Conservation (phyloP, 2,888 invertebrate genomes). For the Terebella lapidaria region DNA sequence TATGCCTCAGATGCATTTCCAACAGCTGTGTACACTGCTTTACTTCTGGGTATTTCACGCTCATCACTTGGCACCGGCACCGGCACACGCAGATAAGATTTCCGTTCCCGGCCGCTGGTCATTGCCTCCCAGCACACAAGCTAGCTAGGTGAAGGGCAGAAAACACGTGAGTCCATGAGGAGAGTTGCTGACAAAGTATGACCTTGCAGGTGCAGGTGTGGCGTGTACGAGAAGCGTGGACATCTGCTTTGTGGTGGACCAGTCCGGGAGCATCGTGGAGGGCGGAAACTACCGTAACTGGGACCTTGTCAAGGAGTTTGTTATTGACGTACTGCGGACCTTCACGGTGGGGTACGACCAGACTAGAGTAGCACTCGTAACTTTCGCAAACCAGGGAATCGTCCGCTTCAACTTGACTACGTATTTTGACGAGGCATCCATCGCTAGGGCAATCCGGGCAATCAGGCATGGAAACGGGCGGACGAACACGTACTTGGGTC, state of each 20-base stretch:
- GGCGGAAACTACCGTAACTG: conserved; percentile 22
- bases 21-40: too few relatives aligned
- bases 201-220: too few relatives aligned
- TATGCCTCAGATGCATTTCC: too few relatives aligned
- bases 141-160: too few relatives aligned
- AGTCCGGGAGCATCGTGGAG: conserved; percentile 22
- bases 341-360: conserved; percentile 12
- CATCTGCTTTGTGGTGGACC: conserved; percentile 21
- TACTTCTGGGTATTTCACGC: too few relatives aligned
- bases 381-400: conserved; percentile 14
- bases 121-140: too few relatives aligned
- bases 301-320: conserved; percentile 18
- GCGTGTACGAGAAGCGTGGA: conserved; percentile 16
- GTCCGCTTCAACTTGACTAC: conserved; percentile 10
- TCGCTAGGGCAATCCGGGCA: conserved; percentile 11
- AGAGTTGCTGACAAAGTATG: too few relatives aligned
- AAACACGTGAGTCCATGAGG: too few relatives aligned
- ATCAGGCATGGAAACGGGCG: conserved; percentile 14
- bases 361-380: conserved; percentile 14
- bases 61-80: too few relatives aligned
- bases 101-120: too few relatives aligned
- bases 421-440: background rate
- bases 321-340: conserved; percentile 9
- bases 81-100: too few relatives aligned
- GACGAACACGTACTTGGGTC: conserved; percentile 21